Percentiles rank a stretch among this genome's conserved stretches.
Conservation (phyloP, 2,888 invertebrate species). For the Prosapia bicincta region DNA sequence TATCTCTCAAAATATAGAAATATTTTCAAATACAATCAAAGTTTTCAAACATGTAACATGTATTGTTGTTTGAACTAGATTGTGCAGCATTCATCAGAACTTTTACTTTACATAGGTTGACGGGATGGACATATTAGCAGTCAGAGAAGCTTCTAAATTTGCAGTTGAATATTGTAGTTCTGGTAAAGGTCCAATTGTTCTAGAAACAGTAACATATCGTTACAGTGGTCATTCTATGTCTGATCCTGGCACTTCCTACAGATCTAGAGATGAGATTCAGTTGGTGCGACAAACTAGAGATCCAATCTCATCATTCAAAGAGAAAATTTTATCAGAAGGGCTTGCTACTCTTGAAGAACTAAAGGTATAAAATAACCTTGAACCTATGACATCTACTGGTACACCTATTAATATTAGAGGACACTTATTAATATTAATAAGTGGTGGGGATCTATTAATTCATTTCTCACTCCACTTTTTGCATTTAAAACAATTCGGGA, state of each 20-base stretch:
- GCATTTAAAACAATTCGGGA: too few relatives aligned
- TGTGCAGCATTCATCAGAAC: not conserved
- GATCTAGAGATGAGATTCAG: slow-evolving; percentile 61
- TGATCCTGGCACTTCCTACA: slow-evolving; percentile 62
- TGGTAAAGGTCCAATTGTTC: slow-evolving; percentile 87
- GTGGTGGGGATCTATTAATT: too few relatives aligned
- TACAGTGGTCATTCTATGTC: slow-evolving; percentile 68
- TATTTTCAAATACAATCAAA: too few relatives aligned
- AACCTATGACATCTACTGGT: too few relatives aligned
- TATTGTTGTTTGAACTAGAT: too few relatives aligned
- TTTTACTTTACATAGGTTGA: slow-evolving; percentile 59
- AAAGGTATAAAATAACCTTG: too few relatives aligned
- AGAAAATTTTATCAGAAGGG: slow-evolving; percentile 69
- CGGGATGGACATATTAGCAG: slow-evolving; percentile 96
- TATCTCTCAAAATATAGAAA: too few relatives aligned
- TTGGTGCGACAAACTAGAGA: slow-evolving; percentile 59
- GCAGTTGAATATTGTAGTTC: slow-evolving; percentile 77
- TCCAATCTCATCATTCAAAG: slow-evolving; percentile 68
- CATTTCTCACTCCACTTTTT: too few relatives aligned
- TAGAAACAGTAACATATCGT: slow-evolving; percentile 87
- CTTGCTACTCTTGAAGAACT: slow-evolving; percentile 52
- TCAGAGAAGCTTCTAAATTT: slow-evolving; percentile 80
- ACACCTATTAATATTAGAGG: too few relatives aligned
- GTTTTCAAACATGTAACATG: too few relatives aligned
- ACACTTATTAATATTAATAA: too few relatives aligned